phyloP scores from a whole-genome alignment of 2,113 vertebrate species.

The Muscicapa adusta region DNA sequence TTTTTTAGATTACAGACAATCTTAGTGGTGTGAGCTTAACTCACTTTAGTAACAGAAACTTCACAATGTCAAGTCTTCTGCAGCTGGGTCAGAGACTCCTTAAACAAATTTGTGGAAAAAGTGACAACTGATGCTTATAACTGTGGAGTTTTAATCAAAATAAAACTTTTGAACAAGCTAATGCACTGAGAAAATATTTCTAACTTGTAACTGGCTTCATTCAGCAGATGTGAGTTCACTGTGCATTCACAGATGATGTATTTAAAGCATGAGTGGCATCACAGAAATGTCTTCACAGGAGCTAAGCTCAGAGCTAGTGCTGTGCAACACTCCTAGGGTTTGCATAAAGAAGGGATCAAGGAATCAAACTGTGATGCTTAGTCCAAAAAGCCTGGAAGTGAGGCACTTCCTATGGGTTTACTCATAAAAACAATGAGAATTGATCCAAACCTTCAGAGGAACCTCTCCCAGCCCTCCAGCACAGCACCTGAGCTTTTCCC shows the following conservation, averaged over 20 bases:
- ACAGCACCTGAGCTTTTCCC: background rate
- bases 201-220: background rate
- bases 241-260: background rate
- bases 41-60: background rate
- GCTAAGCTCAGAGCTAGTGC: background rate
- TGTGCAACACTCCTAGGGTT: background rate
- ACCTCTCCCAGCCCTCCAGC: background rate
- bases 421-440: background rate
- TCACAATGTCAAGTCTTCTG: background rate
- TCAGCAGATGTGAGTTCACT: background rate
- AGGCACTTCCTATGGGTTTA: background rate
- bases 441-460: background rate
- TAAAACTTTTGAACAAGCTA: background rate
- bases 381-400: background rate
- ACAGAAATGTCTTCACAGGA: background rate
- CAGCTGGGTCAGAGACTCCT: background rate
- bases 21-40: background rate
- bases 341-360: background rate
- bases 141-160: background rate
- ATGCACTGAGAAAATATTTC: background rate
- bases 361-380: background rate
- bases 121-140: background rate
- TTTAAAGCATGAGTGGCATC: background rate
- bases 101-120: background rate
- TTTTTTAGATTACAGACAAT: background rate